Base-by-base conservation (phyloP, 2,888 invertebrate genomes). In the Volucella inanis region DNA sequence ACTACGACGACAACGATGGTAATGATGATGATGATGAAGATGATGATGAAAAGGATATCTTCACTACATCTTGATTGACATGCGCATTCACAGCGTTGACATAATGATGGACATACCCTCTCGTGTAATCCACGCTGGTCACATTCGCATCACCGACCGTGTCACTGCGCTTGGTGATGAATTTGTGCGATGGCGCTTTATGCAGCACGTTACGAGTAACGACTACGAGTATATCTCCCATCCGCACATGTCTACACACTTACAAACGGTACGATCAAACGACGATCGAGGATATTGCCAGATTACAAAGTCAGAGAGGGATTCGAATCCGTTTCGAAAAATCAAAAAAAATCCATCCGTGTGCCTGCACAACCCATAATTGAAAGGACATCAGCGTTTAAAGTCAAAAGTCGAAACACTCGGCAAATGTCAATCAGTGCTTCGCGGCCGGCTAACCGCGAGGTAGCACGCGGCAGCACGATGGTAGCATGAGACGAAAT, bases 11-110 rank as follows among this genome's bases (percentile, higher is more conserved):
- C 31, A 31, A 31, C 31, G 31, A 31, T 31, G 6, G 6, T 31
- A 31, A 31, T 31, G 31, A 31, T 31, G 71, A 76, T 57, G 49
- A 59, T 39, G 43, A 64, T 31, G 18, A 80, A 57, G 55, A 57
- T 64, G 68, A 67, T 41, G 70, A 80, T 31, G 71, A 84, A 84
- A 84, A 79, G 84, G 80, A 81, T 90, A 90, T 90, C 89, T 88
- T 90, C 90, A 90, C 89, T 90, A 89, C 89, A 91, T 90, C 90
- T 91, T 92, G 92, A 92, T 91, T 91, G 92, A 91, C 92, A 90
- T 91, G 90, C 92, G 91, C 91, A 91, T 91, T 92, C 90, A 90
- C 87, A 88, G 89, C 89, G 90, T 89, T 90, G 92, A 92, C 92
- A 91, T 92, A 91, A 91, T 92, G 92, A 92, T 91, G 90, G 92